Evolutionary conservation across 2,113 vertebrate species (phyloP).

Genomic region (Myiozetetes cayanensis): DNA sequence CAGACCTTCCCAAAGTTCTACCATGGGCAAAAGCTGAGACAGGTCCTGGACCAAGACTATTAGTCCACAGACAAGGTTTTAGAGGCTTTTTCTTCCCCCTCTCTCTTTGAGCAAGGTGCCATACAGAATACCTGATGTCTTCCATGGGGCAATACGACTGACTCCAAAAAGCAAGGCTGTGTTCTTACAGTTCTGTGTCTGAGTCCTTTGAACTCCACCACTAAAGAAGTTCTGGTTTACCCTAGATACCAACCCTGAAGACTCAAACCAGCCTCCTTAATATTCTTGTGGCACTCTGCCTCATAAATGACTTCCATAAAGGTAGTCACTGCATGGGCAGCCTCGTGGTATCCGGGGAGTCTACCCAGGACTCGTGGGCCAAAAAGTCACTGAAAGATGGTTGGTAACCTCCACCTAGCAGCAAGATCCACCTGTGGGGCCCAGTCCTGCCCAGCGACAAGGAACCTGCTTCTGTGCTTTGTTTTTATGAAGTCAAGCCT

Average conservation of each 20-base stretch:
- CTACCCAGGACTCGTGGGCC: not conserved
- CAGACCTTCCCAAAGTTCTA: not conserved
- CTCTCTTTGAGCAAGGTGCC: not conserved
- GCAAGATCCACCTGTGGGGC: not conserved
- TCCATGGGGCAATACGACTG: not conserved
- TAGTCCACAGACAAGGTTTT: not conserved
- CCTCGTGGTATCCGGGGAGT: accelerated
- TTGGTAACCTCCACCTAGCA: not conserved
- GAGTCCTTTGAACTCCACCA: not conserved
- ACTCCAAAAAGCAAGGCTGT: not conserved
- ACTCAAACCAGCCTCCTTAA: not conserved
- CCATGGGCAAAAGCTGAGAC: not conserved
- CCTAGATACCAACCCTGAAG: not conserved
- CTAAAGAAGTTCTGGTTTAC: not conserved
- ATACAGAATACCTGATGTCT: not conserved
- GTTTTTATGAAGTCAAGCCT: not conserved
- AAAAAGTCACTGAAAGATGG: not conserved
- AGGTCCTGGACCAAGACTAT: not conserved
- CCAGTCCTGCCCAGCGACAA: not conserved
- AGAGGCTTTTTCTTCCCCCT: not conserved
- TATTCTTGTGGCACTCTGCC: not conserved
- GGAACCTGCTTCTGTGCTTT: not conserved
- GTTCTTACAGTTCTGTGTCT: not conserved
- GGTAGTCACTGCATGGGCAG: not conserved
- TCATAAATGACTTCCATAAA: not conserved